Percentiles rank a stretch among this genome's conserved stretches.
These are phyloP conservation scores for Camelus dromedarius DNA, from an alignment of 2,113 vertebrate genomes.

Conservation along the genomic window DNA sequence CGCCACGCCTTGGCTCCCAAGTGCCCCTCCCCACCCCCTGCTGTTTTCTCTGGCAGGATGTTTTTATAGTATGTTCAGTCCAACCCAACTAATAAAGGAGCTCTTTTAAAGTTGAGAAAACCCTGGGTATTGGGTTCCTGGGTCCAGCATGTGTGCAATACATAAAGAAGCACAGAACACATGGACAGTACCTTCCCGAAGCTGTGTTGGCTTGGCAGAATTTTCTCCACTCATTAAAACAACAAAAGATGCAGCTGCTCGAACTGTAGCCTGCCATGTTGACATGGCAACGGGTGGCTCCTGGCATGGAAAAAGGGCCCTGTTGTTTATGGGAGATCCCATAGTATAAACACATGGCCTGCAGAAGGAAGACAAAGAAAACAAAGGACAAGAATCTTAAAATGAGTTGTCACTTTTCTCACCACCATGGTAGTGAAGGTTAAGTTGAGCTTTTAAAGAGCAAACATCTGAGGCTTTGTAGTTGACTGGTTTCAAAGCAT, in stretches of 20 bases:
- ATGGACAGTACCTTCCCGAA: slow-evolving; percentile 88
- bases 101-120: slow-evolving; percentile 67
- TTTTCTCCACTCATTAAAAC: slow-evolving; percentile 98
- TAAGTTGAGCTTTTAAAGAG: slow-evolving; percentile 69
- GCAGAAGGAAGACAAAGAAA: slow-evolving; percentile 84
- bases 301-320: slow-evolving; percentile 98
- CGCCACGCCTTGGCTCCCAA: not conserved
- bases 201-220: slow-evolving; percentile 88
- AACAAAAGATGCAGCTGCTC: slow-evolving; percentile 91
- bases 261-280: slow-evolving; percentile 96
- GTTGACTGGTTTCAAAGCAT: slow-evolving; percentile 44
- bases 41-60: slow-evolving; percentile 40
- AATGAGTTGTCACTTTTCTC: slow-evolving; percentile 74
- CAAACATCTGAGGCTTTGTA: slow-evolving; percentile 68
- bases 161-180: slow-evolving; percentile 73
- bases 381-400: slow-evolving; percentile 54
- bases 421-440: slow-evolving; percentile 52
- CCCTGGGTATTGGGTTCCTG: slow-evolving; percentile 46
- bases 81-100: slow-evolving; percentile 69
- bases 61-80: slow-evolving; percentile 47
- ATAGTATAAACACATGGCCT: slow-evolving; percentile 97
- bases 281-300: slow-evolving; percentile 99
- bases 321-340: slow-evolving; percentile 98
- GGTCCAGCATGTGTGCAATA: slow-evolving; percentile 61
- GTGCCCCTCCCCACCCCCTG: not conserved